Evolutionary conservation across 2,113 vertebrate species (phyloP).

Genomic region (Cephalopterus ornatus): DNA sequence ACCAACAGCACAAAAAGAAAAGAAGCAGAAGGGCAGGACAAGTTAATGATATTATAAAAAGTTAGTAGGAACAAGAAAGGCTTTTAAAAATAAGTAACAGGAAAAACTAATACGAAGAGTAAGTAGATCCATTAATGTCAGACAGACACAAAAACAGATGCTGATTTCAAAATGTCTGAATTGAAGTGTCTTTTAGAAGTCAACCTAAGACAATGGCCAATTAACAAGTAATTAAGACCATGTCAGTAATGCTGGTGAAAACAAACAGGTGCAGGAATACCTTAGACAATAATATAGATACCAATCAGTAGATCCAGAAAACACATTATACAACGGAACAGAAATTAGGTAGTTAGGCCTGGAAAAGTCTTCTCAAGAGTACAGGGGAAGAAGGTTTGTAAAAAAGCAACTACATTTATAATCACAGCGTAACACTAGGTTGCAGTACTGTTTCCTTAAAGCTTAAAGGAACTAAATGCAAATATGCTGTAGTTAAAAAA

Average conservation of each 20-base stretch:
- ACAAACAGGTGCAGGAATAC: slow-evolving; percentile 12
- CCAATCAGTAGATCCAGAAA: not conserved
- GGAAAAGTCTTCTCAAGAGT: not conserved
- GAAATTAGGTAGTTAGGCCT: not conserved
- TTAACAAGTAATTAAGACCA: not conserved
- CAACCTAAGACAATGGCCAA: not conserved
- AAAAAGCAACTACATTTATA: not conserved
- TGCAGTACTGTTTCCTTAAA: not conserved
- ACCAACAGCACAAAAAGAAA: slow-evolving; percentile 15
- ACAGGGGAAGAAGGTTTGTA: not conserved
- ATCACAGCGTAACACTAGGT: not conserved
- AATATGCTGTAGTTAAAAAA: not conserved
- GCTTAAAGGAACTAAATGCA: not conserved
- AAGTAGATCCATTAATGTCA: not conserved
- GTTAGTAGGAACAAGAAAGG: not conserved
- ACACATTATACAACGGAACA: not conserved
- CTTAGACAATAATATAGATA: not conserved
- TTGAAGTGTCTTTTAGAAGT: not conserved
- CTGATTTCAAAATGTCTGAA: not conserved
- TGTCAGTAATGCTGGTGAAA: not conserved
- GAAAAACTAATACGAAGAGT: not conserved
- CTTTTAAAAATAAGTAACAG: not conserved
- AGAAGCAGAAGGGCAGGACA: not conserved
- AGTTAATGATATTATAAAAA: not conserved
- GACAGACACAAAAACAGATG: not conserved